Percentiles rank a stretch among this genome's conserved stretches.
phyloP scores from a whole-genome alignment of 2,113 vertebrate species.

The Sterna hirundo region DNA sequence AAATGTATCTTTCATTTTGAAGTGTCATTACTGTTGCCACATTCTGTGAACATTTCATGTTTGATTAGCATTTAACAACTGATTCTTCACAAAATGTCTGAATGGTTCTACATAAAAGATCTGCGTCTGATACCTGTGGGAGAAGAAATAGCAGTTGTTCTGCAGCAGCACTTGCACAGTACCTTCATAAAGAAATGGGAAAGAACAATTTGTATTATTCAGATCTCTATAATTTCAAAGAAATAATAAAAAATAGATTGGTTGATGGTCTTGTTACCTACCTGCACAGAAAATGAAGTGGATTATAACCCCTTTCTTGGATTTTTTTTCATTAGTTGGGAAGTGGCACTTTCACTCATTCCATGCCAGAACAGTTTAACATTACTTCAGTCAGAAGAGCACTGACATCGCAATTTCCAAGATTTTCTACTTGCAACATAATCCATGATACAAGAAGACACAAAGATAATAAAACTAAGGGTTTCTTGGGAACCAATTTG shows the following conservation, averaged over 20 bases:
- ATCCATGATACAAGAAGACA: not conserved
- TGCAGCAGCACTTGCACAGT: not conserved
- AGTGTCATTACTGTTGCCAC: not conserved
- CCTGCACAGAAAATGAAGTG: not conserved
- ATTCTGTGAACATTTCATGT: not conserved
- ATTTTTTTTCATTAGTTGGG: not conserved
- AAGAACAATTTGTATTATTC: not conserved
- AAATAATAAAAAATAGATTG: not conserved
- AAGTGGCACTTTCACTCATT: not conserved
- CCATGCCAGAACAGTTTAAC: not conserved
- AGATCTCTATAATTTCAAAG: not conserved
- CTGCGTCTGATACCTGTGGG: not conserved
- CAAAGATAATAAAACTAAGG: not conserved
- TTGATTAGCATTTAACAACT: not conserved
- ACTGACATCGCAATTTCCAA: not conserved
- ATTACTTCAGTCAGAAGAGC: not conserved
- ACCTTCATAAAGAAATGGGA: not conserved
- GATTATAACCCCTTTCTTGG: not conserved
- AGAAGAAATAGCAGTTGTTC: not conserved
- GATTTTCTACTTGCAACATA: not conserved
- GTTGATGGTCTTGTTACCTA: not conserved
- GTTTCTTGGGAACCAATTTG: not conserved
- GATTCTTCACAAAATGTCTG: not conserved
- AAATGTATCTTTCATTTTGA: not conserved
- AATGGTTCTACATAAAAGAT: not conserved